These are phyloP conservation scores for Gobio occitaniae DNA, from an alignment of 2,797 vertebrate genomes.

Conservation along the genomic window DNA sequence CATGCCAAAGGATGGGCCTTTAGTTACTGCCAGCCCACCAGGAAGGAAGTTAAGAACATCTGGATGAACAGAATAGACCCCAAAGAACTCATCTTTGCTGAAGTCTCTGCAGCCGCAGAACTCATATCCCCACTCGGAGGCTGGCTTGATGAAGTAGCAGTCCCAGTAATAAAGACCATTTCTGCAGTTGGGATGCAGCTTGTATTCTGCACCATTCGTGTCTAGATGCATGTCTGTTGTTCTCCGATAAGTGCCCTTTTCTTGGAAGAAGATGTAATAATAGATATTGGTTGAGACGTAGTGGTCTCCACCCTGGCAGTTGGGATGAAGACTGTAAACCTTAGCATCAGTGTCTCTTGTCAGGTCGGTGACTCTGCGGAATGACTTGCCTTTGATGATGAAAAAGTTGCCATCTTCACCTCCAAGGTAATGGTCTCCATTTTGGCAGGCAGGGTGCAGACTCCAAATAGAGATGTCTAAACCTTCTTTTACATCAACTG, in stretches of 20 bases:
- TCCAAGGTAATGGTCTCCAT: no score
- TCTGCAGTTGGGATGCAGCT: background rate
- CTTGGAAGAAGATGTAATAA: background rate
- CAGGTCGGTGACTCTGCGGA: no score
- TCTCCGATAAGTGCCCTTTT: background rate
- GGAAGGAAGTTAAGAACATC: background rate
- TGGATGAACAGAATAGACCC: background rate
- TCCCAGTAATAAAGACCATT: background rate
- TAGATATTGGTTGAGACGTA: background rate
- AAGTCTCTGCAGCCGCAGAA: background rate
- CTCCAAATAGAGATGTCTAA: fast-evolving
- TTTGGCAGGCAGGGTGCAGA: no score
- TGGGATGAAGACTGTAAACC: background rate
- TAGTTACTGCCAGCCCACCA: background rate
- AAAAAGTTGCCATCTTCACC: no score
- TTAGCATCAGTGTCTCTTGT: no score
- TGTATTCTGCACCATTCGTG: fast-evolving
- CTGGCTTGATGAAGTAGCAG: background rate
- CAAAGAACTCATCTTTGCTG: background rate
- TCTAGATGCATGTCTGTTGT: background rate
- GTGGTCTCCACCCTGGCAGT: background rate
- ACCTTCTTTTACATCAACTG: fast-evolving
- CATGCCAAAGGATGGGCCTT: background rate
- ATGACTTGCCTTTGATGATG: no score
- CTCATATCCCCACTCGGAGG: background rate